phyloP scores from a whole-genome alignment of 53 echinoderm and acorn worm species.

The Temnopleurus reevesii region DNA sequence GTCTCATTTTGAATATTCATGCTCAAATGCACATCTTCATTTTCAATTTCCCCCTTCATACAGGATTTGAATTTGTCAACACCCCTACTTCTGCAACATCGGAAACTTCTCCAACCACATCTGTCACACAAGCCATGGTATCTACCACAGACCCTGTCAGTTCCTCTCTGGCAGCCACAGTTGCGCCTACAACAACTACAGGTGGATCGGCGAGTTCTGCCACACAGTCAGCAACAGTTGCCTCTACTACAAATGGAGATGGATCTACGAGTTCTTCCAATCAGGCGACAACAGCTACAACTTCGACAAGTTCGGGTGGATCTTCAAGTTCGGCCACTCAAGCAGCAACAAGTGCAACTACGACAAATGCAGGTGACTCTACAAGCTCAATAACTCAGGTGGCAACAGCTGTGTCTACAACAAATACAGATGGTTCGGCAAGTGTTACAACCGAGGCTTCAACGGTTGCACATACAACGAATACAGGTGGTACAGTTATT shows the following conservation, averaged over 20 bases:
- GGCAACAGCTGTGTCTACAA: not conserved
- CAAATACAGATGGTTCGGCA: not conserved
- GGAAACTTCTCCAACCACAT: not conserved
- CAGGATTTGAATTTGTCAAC: not conserved
- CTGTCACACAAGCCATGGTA: not conserved
- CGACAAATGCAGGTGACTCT: not conserved
- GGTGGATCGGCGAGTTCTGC: not conserved
- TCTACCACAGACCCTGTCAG: no score
- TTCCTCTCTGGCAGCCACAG: not conserved
- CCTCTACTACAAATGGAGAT: not conserved
- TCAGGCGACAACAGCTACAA: not conserved
- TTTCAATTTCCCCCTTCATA: not conserved
- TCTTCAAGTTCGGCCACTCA: no score
- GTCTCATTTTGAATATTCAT: no score
- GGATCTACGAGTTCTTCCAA: not conserved
- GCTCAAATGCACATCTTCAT: not conserved
- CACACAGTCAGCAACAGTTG: not conserved
- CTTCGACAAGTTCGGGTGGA: not conserved
- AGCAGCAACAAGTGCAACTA: not conserved
- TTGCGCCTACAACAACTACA: not conserved
- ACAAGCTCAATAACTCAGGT: no score
- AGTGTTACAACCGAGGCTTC: not conserved
- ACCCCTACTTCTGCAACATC: not conserved
- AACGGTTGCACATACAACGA: not conserved
- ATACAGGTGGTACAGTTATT: no score